Percentiles rank a stretch among this genome's conserved stretches.
Conservation (phyloP, 2,888 invertebrate species). For the Abrostola tripartita region DNA sequence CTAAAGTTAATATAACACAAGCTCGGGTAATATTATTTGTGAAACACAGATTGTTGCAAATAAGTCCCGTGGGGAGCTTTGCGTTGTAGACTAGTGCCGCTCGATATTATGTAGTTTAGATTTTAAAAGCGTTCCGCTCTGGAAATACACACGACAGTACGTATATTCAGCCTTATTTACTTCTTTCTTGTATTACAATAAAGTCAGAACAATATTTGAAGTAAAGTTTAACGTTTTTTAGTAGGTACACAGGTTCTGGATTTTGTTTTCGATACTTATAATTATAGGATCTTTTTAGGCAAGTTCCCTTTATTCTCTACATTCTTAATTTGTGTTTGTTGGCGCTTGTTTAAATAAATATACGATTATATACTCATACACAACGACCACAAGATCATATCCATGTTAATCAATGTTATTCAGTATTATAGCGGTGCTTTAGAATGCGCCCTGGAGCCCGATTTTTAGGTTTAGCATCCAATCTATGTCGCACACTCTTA, state of each 20-base stretch:
- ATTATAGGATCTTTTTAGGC: too few relatives aligned
- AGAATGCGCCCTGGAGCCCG: conserved; percentile 25
- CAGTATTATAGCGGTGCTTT: conserved; percentile 14
- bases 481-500: conserved; percentile 43
- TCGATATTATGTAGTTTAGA: conserved; percentile 61
- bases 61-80: conserved; percentile 65
- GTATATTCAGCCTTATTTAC: conserved; percentile 12
- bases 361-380: conserved; percentile 5
- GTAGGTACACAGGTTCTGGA: too few relatives aligned
- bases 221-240: not conserved
- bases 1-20: conserved; percentile 54
- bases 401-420: conserved; percentile 13
- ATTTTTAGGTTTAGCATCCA: conserved; percentile 39
- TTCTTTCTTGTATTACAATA: conserved; percentile 21
- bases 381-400: conserved; percentile 7
- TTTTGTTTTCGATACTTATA: too few relatives aligned
- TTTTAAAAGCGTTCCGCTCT: conserved; percentile 55
- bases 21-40: conserved; percentile 69
- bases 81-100: conserved; percentile 49
- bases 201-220: conserved; percentile 12
- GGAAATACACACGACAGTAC: conserved; percentile 35
- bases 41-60: conserved; percentile 73
- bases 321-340: too few relatives aligned
- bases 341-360: not conserved
- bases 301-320: too few relatives aligned